Base-by-base conservation (phyloP, 1,140 invertebrate genomes). In the Drepana arcuata region DNA sequence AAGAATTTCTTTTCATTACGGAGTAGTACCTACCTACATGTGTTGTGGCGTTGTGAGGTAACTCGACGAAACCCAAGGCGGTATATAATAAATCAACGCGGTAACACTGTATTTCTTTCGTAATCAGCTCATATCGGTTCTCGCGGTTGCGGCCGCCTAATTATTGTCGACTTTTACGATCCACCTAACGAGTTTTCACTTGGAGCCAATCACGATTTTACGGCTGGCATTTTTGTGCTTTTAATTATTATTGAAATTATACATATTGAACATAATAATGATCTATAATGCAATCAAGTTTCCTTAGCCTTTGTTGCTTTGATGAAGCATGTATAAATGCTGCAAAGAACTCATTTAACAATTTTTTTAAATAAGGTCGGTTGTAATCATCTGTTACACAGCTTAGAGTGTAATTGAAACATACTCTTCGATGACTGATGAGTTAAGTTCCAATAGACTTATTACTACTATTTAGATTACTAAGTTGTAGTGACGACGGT, bases 121-220 rank as follows among this genome's bases (percentile, higher is more conserved):
- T 79, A 77, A 79, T 79, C 74, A 79, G 72, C 74, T 77, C 70
- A 77, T 79, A 79, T 79, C 74, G 72, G 57, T 61, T 66, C 63
- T 70, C 50, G 67, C 67, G 67, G 69, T 74, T 67, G 69, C 65
- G 65, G 46, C 64, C 66, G 65, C 66, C 72, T 80, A 80, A 80
- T 80, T 77, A 80, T 77, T 80, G 72, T 73, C 65, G 75, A 80
- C 72, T 77, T 75, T 77, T 77, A 80, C 72, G 72, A 77, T 73
- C 66, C 51, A 55, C 62, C 57, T 77, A 80, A 80, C 75, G 72
- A 74, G 70, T 71, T 73, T 77, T 69, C 72, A 80, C 75, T 72
- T 73, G 68, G 58, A 77, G 61, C 69, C 75, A 80, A 80, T 80
- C 75, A 73, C 67, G 72, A 71, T 70, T 77, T 77, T 75, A 80